phyloP scores from a whole-genome alignment of 2,113 vertebrate species.

The Calonectris borealis region DNA sequence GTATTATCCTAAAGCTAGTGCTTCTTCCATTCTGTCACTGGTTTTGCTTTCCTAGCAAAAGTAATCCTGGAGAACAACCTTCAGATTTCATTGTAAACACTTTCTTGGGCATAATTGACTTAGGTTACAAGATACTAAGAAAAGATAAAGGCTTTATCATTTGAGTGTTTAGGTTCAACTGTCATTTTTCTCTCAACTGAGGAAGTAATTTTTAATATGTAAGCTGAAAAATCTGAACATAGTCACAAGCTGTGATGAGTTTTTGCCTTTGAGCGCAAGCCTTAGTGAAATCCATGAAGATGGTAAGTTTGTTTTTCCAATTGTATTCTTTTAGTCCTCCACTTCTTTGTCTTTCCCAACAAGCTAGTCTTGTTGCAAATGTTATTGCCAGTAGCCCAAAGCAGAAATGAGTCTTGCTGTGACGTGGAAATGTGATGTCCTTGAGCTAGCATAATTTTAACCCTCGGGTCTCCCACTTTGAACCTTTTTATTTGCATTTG shows the following conservation, averaged over 20 bases:
- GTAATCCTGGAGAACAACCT: not conserved
- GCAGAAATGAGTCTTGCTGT: not conserved
- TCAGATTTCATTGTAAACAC: not conserved
- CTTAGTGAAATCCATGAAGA: not conserved
- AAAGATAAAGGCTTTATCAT: not conserved
- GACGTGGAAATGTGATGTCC: not conserved
- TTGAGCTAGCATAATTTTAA: not conserved
- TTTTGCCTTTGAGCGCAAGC: not conserved
- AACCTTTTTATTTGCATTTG: not conserved
- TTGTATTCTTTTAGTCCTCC: not conserved
- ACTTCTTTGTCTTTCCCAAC: not conserved
- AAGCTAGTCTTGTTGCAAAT: not conserved
- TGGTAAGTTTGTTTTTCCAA: not conserved
- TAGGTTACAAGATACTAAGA: not conserved
- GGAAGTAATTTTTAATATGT: not conserved
- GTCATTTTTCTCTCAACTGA: not conserved
- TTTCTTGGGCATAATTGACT: not conserved
- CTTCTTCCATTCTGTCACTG: not conserved
- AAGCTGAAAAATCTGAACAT: not conserved
- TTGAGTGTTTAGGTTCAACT: not conserved
- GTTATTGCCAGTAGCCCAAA: not conserved
- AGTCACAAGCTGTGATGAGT: not conserved
- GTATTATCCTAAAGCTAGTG: not conserved
- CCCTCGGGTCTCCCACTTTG: not conserved
- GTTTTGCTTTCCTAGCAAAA: not conserved